Percentiles rank a stretch among this genome's conserved stretches.
Conservation (phyloP, 2,888 invertebrate species). For the Agrochola litura region DNA sequence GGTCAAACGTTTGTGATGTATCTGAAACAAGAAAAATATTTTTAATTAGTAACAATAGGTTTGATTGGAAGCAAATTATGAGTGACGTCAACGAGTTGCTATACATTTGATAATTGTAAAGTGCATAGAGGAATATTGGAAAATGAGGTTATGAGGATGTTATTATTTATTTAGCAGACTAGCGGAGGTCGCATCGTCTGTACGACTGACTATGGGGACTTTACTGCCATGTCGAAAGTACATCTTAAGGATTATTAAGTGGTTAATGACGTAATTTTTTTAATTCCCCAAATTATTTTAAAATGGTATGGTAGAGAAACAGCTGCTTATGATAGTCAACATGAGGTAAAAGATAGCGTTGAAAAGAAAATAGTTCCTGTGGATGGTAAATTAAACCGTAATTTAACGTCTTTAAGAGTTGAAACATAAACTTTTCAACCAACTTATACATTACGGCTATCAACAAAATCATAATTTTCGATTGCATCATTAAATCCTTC, state of each 20-base stretch:
- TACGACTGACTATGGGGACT: no score
- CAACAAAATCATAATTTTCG: constrained; percentile 48
- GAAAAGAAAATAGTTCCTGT: not conserved
- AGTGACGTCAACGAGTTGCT: constrained; percentile 12
- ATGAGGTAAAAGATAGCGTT: not conserved
- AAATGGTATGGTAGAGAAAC: not conserved
- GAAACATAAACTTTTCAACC: constrained; percentile 18
- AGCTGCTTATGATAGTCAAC: not conserved
- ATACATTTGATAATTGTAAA: not conserved
- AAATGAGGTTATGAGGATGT: constrained; percentile 13
- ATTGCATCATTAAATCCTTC: constrained; percentile 48
- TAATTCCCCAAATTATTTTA: not conserved
- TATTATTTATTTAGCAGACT: no score
- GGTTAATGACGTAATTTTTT: not conserved
- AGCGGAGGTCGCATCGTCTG: no score
- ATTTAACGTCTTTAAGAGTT: not conserved
- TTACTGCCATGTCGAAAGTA: no score
- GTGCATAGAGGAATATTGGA: not conserved
- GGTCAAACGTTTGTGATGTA: constrained; percentile 78
- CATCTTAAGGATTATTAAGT: no score
- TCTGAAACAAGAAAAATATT: constrained; percentile 80
- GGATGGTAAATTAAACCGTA: not conserved
- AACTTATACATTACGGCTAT: constrained; percentile 32
- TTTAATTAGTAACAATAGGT: constrained; percentile 54
- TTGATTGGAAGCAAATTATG: constrained; percentile 39